Conservation (phyloP, 2,888 invertebrate species). For the Eristalis pertinax region DNA sequence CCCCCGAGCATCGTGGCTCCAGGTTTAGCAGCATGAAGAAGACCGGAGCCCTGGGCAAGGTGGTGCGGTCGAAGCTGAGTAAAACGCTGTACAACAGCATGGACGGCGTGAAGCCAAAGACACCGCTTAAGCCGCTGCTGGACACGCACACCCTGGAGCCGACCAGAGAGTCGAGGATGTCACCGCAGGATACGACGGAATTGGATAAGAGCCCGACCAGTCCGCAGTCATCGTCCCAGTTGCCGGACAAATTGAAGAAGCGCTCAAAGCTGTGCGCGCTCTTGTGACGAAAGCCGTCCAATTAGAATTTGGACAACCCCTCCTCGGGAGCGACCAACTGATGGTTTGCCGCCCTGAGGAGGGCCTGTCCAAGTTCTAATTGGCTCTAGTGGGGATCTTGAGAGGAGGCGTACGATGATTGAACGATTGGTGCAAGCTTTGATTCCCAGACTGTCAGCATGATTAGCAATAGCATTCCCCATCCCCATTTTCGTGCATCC, state of each 20-base stretch:
- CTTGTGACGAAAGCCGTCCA: constrained; percentile 82
- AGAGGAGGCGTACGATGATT: neutral
- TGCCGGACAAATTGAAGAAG: constrained; percentile 79
- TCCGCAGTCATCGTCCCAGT: constrained; percentile 76
- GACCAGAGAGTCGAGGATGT: constrained; percentile 46
- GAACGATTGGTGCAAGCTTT: neutral
- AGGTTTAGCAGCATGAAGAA: constrained; percentile 82
- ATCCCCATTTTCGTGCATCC: constrained; percentile 7
- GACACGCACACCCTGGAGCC: constrained; percentile 78
- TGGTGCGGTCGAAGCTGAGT: constrained; percentile 83
- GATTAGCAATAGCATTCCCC: constrained; percentile 29
- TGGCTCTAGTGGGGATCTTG: constrained; percentile 66
- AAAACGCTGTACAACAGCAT: constrained; percentile 83
- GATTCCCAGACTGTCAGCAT: constrained; percentile 44
- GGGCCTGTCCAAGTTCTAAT: constrained; percentile 78
- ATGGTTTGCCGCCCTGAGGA: constrained; percentile 73
- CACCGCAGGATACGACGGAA: constrained; percentile 73
- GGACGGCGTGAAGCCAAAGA: constrained; percentile 80
- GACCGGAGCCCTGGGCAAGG: constrained; percentile 83
- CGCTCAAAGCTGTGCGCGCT: constrained; percentile 81
- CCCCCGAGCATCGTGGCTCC: constrained; percentile 79
- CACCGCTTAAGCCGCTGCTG: constrained; percentile 78
- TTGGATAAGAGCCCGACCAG: constrained; percentile 80
- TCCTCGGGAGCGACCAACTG: constrained; percentile 62
- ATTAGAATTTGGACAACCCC: constrained; percentile 79